Conservation (phyloP, 2,888 invertebrate genomes). For the Slavum lentiscoides region DNA sequence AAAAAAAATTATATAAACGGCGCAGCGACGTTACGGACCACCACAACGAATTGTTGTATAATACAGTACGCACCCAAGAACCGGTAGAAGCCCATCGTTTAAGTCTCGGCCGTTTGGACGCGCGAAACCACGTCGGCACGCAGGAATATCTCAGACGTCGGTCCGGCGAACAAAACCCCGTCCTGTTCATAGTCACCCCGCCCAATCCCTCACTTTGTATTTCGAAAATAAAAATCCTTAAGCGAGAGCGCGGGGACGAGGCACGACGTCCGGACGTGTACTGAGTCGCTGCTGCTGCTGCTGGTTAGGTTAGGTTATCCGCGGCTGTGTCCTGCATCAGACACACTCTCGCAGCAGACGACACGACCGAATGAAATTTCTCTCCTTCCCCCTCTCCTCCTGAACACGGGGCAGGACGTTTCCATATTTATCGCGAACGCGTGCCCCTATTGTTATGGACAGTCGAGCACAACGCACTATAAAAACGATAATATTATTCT, state of each 20-base stretch:
- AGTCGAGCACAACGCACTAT: background rate
- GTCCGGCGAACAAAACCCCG: slow-evolving; percentile 23
- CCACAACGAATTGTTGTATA: too few relatives aligned
- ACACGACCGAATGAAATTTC: too few relatives aligned
- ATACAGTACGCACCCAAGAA: slow-evolving; percentile 67
- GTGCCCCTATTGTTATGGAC: slow-evolving; percentile 52
- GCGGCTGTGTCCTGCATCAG: too few relatives aligned
- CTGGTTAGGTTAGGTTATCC: too few relatives aligned
- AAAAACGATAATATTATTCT: slow-evolving; percentile 17
- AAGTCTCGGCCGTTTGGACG: slow-evolving; percentile 62
- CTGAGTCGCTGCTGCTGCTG: too few relatives aligned
- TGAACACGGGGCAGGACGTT: background rate
- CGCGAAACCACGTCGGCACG: slow-evolving; percentile 53
- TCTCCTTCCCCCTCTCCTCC: too few relatives aligned
- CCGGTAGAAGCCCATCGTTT: slow-evolving; percentile 76
- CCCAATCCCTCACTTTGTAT: background rate
- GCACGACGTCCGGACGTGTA: too few relatives aligned
- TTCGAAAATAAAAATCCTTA: background rate
- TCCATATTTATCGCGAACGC: slow-evolving; percentile 4
- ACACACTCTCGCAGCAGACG: too few relatives aligned
- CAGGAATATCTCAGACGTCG: slow-evolving; percentile 49
- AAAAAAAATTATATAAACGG: too few relatives aligned
- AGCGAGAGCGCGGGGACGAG: too few relatives aligned
- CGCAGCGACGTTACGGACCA: background rate
- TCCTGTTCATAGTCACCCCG: too few relatives aligned